These are phyloP conservation scores for Rhabdophis nuchalis DNA, from an alignment of 2,797 vertebrate genomes.

Conservation along the genomic window DNA sequence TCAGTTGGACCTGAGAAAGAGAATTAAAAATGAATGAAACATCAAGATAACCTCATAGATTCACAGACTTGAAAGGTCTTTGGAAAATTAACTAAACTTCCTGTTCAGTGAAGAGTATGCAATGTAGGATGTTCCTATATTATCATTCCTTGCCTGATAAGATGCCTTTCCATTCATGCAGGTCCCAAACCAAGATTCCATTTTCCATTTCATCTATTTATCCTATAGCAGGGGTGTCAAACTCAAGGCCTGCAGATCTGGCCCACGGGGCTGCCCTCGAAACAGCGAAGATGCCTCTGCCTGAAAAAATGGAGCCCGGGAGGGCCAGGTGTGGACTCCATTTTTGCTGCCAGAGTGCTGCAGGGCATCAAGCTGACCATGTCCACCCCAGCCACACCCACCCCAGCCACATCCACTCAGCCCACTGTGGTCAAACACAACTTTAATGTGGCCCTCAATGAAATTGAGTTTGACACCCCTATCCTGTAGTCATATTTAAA, in stretches of 20 bases:
- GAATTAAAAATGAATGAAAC: conserved; percentile 30
- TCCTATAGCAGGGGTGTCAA: neutral
- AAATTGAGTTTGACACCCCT: too few relatives aligned
- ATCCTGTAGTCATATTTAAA: neutral
- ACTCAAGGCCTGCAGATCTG: too few relatives aligned
- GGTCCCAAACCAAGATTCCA: neutral
- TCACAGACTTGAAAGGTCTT: neutral
- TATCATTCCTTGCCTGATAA: neutral
- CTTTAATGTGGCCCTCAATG: too few relatives aligned
- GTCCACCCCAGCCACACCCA: too few relatives aligned
- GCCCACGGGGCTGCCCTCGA: too few relatives aligned
- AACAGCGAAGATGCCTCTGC: too few relatives aligned
- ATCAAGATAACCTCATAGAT: conserved; percentile 5
- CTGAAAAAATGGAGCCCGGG: too few relatives aligned
- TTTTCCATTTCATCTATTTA: neutral
- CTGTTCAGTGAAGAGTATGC: neutral
- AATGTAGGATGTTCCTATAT: neutral
- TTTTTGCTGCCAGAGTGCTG: too few relatives aligned
- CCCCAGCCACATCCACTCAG: too few relatives aligned
- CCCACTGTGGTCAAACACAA: too few relatives aligned
- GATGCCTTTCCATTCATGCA: neutral
- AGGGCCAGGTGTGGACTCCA: too few relatives aligned
- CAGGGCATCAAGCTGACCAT: too few relatives aligned
- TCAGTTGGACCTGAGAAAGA: conserved; percentile 77
- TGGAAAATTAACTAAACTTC: neutral